phyloP scores from a whole-genome alignment of 2,797 vertebrate genomes.

The Threskiornis aethiopicus region DNA sequence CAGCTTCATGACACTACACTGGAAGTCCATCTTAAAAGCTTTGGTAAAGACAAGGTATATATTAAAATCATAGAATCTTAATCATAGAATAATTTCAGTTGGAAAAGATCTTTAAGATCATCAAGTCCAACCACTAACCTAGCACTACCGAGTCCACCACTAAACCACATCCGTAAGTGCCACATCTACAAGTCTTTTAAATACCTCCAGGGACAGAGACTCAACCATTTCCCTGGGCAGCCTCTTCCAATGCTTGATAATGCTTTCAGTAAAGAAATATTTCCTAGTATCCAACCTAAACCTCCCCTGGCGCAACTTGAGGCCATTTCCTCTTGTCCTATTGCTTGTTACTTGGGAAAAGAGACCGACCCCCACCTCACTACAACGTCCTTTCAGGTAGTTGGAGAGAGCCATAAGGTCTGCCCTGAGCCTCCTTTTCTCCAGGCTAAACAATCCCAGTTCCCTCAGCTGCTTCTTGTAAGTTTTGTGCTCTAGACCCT shows the following conservation, averaged over 20 bases:
- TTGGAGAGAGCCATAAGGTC: no score
- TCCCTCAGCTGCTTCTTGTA: no score
- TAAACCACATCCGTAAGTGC: background rate
- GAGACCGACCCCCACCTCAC: no score
- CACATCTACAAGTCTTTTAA: background rate
- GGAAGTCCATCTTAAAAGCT: background rate
- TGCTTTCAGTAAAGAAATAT: no score
- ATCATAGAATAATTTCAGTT: background rate
- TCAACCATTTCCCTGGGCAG: background rate
- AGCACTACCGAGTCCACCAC: background rate
- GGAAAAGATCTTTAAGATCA: background rate
- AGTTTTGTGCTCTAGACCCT: no score
- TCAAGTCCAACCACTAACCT: background rate
- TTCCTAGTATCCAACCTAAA: no score
- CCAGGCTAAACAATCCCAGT: no score
- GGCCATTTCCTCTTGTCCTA: no score
- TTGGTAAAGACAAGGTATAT: background rate
- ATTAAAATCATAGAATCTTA: background rate
- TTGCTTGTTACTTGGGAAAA: no score
- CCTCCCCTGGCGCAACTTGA: no score
- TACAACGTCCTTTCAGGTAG: no score
- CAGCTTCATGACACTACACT: background rate
- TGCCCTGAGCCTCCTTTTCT: no score
- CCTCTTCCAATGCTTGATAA: background rate
- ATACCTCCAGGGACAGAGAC: background rate